Percentiles rank a stretch among this genome's conserved stretches.
Evolutionary conservation across 2,797 vertebrate genomes (phyloP).

Genomic region (Cirrhinus molitorella): DNA sequence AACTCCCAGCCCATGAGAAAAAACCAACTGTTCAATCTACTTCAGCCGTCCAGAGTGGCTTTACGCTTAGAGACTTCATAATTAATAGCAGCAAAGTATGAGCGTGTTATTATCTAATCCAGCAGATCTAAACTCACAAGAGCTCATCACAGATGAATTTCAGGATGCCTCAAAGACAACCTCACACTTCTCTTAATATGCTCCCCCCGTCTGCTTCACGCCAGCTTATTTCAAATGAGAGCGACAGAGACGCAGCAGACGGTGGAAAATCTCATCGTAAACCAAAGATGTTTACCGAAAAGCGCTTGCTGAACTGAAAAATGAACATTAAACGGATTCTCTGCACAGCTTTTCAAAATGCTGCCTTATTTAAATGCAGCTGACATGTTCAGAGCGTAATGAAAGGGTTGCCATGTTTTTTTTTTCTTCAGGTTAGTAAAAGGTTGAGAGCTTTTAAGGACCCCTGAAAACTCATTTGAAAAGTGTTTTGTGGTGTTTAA

Average conservation of each 20-base stretch:
- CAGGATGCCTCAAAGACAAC: background rate
- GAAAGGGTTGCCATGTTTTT: slow-evolving; percentile 4
- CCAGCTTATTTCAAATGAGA: slow-evolving; percentile 28
- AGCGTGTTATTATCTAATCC: slow-evolving; percentile 12
- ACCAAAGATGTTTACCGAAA: slow-evolving; percentile 36
- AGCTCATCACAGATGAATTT: slow-evolving; percentile 17
- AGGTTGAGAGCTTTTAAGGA: background rate
- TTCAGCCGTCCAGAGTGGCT: background rate
- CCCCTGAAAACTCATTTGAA: background rate
- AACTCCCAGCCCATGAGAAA: background rate
- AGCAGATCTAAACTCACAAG: background rate
- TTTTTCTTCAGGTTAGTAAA: background rate
- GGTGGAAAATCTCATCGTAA: slow-evolving; percentile 29
- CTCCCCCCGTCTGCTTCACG: slow-evolving; percentile 23
- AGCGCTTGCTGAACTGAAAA: slow-evolving; percentile 28
- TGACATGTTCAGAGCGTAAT: background rate
- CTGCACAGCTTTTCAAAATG: slow-evolving; percentile 2
- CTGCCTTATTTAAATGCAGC: slow-evolving; percentile 5
- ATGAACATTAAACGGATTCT: slow-evolving; percentile 8
- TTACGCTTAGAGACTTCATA: background rate
- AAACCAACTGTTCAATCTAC: background rate
- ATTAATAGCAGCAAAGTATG: background rate
- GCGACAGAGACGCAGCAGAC: slow-evolving; percentile 29
- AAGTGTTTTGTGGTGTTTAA: background rate
- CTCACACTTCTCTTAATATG: slow-evolving; percentile 5